These are phyloP conservation scores for Myocastor coypus DNA, from an alignment of 2,113 vertebrate species.

Conservation along the genomic window DNA sequence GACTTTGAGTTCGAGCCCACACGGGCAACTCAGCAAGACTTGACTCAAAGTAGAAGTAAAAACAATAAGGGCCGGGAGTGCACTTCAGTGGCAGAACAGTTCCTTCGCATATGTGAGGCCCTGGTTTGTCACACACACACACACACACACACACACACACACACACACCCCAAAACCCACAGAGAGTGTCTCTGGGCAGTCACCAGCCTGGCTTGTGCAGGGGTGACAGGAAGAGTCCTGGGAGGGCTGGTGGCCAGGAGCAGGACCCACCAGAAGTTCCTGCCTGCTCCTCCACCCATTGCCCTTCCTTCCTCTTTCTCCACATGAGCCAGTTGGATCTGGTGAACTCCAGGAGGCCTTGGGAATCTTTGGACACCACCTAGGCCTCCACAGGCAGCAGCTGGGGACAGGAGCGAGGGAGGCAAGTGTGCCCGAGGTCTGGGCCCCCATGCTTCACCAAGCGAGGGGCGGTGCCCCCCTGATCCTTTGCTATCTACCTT, in stretches of 20 bases:
- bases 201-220: accelerated
- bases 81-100: not conserved
- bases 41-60: not conserved
- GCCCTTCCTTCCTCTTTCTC: not conserved
- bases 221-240: not conserved
- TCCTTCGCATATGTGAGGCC: not conserved
- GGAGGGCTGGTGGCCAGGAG: not conserved
- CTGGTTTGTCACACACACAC: not conserved
- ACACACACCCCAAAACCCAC: not conserved
- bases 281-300: not conserved
- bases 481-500: slow-evolving; percentile 65
- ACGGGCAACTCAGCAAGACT: not conserved
- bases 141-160: accelerated
- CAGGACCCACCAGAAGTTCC: not conserved
- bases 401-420: not conserved
- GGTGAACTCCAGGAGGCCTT: not conserved
- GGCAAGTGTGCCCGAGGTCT: not conserved
- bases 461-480: not conserved
- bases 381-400: not conserved
- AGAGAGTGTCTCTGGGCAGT: not conserved
- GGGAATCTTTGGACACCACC: accelerated
- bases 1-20: not conserved
- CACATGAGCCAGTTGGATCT: accelerated
- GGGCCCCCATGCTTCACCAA: not conserved
- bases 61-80: not conserved